phyloP scores from a whole-genome alignment of 2,113 vertebrate genomes.

The Lagopus muta region DNA sequence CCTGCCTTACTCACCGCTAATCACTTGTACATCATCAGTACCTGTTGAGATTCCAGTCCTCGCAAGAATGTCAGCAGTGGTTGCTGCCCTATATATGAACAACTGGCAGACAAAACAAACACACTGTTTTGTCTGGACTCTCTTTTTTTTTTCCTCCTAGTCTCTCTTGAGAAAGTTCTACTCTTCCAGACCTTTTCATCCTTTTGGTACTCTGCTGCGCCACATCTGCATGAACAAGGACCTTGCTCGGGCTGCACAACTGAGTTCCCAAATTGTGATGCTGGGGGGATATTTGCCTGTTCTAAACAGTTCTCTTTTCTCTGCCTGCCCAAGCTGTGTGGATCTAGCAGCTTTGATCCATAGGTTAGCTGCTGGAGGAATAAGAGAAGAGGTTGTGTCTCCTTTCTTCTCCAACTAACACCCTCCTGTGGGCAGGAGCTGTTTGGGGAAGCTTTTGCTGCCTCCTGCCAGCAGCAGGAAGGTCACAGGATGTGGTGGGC shows the following conservation, averaged over 20 bases:
- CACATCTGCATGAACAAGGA: background rate
- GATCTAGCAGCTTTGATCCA: background rate
- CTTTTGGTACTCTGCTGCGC: background rate
- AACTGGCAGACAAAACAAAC: background rate
- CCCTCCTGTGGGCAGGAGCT: background rate
- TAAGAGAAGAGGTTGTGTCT: background rate
- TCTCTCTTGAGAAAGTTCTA: background rate
- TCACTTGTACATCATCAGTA: background rate
- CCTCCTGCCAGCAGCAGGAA: background rate
- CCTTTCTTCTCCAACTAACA: background rate
- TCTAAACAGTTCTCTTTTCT: background rate
- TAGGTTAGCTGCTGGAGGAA: background rate
- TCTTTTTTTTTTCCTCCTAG: background rate
- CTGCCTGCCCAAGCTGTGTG: fast-evolving
- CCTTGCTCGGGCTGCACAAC: background rate
- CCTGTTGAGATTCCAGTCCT: background rate
- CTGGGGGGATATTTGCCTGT: fast-evolving
- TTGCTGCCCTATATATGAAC: background rate
- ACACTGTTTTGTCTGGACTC: background rate
- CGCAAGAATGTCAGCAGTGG: background rate
- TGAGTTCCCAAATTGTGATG: background rate
- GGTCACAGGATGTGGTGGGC: background rate
- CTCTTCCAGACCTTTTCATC: background rate
- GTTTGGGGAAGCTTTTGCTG: background rate
- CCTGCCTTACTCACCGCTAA: background rate